These are phyloP conservation scores for Hydractinia symbiolongicarpus DNA, from an alignment of 30 jellyfish, hydroid and myxozoan species.

Conservation along the genomic window DNA sequence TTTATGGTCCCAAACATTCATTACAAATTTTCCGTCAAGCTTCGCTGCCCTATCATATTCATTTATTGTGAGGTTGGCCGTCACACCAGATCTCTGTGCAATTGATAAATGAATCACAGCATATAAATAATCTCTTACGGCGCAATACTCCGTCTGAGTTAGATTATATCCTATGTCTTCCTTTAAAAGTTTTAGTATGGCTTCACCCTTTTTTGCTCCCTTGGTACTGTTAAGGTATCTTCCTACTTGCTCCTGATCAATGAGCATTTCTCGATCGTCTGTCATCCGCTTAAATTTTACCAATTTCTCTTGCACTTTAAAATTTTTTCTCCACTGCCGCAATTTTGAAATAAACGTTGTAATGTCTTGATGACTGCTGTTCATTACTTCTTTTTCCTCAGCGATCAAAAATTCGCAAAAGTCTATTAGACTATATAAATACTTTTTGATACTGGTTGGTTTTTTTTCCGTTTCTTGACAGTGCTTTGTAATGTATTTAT, in stretches of 20 bases:
- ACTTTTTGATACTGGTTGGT: neutral
- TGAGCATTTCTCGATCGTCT: neutral
- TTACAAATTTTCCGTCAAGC: neutral
- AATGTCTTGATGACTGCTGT: neutral
- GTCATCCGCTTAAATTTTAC: neutral
- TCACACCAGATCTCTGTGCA: slow-evolving; percentile 14
- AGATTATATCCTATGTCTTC: neutral
- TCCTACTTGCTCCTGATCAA: neutral
- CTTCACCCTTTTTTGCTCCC: neutral
- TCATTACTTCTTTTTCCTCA: neutral
- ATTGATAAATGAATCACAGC: neutral
- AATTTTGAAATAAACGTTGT: neutral
- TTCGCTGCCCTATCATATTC: neutral
- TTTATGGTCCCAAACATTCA: slow-evolving; percentile 24
- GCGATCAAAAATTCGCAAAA: slow-evolving; percentile 1
- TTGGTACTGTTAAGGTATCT: neutral
- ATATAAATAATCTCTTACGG: slow-evolving; percentile 4
- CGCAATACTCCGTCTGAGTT: slow-evolving; percentile 3
- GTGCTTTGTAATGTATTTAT: neutral
- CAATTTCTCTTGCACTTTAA: neutral
- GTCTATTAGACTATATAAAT: neutral
- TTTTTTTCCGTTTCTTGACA: neutral
- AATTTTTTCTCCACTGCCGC: neutral
- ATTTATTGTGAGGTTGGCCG: slow-evolving; percentile 4
- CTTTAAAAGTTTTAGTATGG: neutral